Conservation (phyloP, 2,888 invertebrate species). For the Girardia tigrina region DNA sequence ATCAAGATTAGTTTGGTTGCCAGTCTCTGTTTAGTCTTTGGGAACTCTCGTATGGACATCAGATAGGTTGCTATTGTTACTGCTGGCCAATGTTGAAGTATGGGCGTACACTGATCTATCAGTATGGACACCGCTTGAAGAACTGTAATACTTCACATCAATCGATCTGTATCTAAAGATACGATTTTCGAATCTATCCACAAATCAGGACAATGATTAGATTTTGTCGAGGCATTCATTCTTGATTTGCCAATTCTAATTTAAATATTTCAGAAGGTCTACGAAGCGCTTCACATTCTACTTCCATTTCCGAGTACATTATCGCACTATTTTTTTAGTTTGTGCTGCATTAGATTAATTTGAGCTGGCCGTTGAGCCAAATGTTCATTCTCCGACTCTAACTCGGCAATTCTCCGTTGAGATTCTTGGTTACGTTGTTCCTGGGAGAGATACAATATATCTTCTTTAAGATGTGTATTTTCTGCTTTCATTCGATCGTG, state of each 20-base stretch:
- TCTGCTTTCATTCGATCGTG: slow-evolving; percentile 40
- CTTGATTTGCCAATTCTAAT: slow-evolving; percentile 48
- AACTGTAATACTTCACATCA: too few species aligned
- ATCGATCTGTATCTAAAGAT: too few species aligned
- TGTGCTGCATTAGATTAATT: slow-evolving; percentile 49
- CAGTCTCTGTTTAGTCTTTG: too few species aligned
- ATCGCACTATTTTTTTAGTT: slow-evolving; percentile 45
- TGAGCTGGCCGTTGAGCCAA: slow-evolving; percentile 50
- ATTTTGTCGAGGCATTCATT: slow-evolving; percentile 40
- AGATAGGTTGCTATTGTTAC: too few species aligned
- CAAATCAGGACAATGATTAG: too few species aligned
- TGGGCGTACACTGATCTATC: too few species aligned
- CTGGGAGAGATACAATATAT: slow-evolving; percentile 47
- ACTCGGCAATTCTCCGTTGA: slow-evolving; percentile 42
- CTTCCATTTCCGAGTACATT: slow-evolving; percentile 47
- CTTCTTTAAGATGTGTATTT: slow-evolving; percentile 42
- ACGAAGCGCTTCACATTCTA: slow-evolving; percentile 47
- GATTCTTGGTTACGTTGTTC: slow-evolving; percentile 47
- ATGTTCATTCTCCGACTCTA: slow-evolving; percentile 47
- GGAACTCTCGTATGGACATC: too few species aligned
- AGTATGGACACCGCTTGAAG: too few species aligned
- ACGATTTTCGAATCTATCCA: too few species aligned
- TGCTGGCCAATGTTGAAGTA: too few species aligned
- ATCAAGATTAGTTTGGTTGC: too few species aligned
- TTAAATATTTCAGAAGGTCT: slow-evolving; percentile 50